phyloP scores from a whole-genome alignment of 2,113 vertebrate genomes.

The Syngnathus scovelli region DNA sequence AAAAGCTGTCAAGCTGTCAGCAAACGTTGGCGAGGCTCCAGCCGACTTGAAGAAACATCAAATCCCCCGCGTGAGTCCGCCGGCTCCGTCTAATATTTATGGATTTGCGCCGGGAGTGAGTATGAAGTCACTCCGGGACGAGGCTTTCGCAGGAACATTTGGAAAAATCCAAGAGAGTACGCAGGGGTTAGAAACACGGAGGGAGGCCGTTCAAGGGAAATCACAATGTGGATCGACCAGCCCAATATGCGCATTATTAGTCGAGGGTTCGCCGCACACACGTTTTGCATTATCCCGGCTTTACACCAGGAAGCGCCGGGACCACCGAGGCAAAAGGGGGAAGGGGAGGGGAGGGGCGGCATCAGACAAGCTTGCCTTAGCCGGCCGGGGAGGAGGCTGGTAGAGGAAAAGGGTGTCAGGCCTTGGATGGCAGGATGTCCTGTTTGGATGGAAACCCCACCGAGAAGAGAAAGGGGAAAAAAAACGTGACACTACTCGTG shows the following conservation, averaged over 20 bases:
- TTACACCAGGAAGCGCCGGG: constrained; percentile 18
- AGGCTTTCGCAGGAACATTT: neutral
- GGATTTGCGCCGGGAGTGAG: neutral
- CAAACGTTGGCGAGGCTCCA: constrained; percentile 17
- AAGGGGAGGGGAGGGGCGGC: neutral
- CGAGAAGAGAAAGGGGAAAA: constrained; percentile 4
- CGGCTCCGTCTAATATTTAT: neutral
- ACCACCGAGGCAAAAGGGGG: constrained; percentile 7
- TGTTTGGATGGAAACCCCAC: constrained; percentile 71
- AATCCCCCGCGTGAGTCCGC: neutral
- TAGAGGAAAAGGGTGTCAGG: constrained; percentile 28
- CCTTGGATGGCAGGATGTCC: constrained; percentile 75
- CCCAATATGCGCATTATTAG: constrained; percentile 20
- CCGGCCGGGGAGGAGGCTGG: constrained; percentile 32
- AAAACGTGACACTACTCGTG: constrained; percentile 3
- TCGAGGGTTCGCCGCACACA: neutral
- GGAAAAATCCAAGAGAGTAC: neutral
- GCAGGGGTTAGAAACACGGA: neutral
- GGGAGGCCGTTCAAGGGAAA: neutral
- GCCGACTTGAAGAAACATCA: neutral
- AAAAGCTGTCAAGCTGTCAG: constrained; percentile 18
- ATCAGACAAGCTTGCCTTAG: constrained; percentile 5
- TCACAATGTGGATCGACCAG: neutral
- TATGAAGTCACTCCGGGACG: neutral
- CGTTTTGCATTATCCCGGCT: constrained; percentile 10